Evolutionary conservation across 2,113 vertebrate species (phyloP).

Genomic region (Thomomys bottae): DNA sequence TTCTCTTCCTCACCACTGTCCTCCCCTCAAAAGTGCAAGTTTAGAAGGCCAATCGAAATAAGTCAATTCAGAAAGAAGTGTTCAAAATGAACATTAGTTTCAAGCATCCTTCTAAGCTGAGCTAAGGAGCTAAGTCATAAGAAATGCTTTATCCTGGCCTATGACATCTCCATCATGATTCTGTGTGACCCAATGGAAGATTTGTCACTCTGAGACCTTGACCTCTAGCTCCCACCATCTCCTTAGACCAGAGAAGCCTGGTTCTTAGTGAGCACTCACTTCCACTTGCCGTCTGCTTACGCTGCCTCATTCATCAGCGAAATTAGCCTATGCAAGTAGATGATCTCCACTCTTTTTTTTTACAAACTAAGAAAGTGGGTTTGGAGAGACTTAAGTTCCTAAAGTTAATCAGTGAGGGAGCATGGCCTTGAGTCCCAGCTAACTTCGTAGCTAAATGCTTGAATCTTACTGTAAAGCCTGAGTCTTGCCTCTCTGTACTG

Average conservation of each 20-base stretch:
- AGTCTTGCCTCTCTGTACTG: not conserved
- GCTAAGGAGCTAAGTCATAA: not conserved
- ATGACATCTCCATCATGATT: not conserved
- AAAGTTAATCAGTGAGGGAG: not conserved
- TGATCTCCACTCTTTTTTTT: not conserved
- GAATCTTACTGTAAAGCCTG: not conserved
- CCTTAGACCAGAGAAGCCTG: not conserved
- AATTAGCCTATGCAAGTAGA: not conserved
- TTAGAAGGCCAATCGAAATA: not conserved
- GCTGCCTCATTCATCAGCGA: accelerated
- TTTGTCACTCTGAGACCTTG: not conserved
- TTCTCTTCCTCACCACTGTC: not conserved
- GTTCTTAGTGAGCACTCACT: accelerated
- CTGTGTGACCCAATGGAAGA: not conserved
- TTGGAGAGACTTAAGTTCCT: not conserved
- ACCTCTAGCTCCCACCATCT: not conserved
- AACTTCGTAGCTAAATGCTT: not conserved
- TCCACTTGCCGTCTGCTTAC: accelerated
- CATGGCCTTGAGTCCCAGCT: not conserved
- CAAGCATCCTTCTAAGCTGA: not conserved
- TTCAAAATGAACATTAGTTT: slow-evolving; percentile 3
- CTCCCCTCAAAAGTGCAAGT: not conserved
- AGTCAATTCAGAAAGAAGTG: not conserved
- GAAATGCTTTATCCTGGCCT: not conserved
- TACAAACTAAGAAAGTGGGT: not conserved